Percentiles rank a stretch among this genome's conserved stretches.
Evolutionary conservation across 2,113 vertebrate species (phyloP).

Genomic region (Pachypanchax playfairii): DNA sequence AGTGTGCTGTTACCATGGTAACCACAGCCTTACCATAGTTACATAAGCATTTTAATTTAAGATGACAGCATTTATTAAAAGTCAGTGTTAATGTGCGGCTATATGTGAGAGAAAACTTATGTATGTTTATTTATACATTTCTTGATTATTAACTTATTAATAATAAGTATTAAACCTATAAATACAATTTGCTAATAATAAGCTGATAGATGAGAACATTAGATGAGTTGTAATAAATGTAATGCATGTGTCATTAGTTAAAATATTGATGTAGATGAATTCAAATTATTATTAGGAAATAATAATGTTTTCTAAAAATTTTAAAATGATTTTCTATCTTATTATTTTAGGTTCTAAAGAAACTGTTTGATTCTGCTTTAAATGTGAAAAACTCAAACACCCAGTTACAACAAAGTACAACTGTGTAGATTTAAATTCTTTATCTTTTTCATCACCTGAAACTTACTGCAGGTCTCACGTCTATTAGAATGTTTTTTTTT

Average conservation of each 20-base stretch:
- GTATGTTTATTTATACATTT: constrained; percentile 11
- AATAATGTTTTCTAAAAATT: too few relatives aligned
- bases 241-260: background rate
- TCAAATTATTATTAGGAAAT: background rate
- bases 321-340: too few relatives aligned
- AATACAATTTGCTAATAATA: constrained; percentile 5
- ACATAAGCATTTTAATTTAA: constrained; percentile 42
- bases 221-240: background rate
- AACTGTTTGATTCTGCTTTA: too few relatives aligned
- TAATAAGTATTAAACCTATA: constrained; percentile 2
- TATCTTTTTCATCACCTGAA: constrained; percentile 12
- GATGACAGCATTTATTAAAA: constrained; percentile 41
- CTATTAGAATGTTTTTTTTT: constrained; percentile 2
- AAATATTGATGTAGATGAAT: background rate
- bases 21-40: constrained; percentile 59
- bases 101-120: constrained; percentile 33
- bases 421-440: too few relatives aligned
- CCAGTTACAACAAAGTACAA: too few relatives aligned
- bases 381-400: too few relatives aligned
- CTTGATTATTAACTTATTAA: constrained; percentile 23
- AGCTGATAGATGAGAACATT: background rate
- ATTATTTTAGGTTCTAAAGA: too few relatives aligned
- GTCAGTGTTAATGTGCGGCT: constrained; percentile 27
- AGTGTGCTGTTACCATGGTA: constrained; percentile 69
- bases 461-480: constrained; percentile 2